A percentile compares a stretch with the other conserved stretches of the same genome.
Evolutionary conservation across 2,113 vertebrate genomes (phyloP).

Genomic region (Brachypteracias leptosomus): DNA sequence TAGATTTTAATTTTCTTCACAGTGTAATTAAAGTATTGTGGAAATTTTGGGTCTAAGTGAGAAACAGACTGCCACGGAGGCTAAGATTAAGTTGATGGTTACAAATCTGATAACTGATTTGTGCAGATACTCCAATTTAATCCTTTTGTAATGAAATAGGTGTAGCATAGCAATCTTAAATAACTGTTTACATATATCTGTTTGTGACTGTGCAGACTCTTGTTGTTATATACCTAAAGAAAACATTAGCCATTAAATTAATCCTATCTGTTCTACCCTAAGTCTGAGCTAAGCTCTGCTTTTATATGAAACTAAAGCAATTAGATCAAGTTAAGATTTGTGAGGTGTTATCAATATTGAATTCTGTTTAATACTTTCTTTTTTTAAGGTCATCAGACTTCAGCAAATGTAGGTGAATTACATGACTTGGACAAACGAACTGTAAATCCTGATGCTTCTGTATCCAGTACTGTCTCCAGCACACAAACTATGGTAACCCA

Average conservation of each 20-base stretch:
- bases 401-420: constrained; percentile 75
- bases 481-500: constrained; percentile 77
- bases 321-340: background rate
- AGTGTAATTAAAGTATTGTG: background rate
- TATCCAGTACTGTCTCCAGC: constrained; percentile 72
- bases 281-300: background rate
- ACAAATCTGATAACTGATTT: background rate
- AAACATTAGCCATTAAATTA: background rate
- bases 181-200: background rate
- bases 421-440: constrained; percentile 76
- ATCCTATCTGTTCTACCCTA: background rate
- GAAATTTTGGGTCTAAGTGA: background rate
- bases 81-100: background rate
- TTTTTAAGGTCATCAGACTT: constrained; percentile 72
- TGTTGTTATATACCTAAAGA: background rate
- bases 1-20: background rate
- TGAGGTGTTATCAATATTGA: background rate
- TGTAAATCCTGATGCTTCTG: constrained; percentile 72
- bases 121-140: background rate
- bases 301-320: background rate
- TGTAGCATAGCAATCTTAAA: background rate
- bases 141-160: background rate
- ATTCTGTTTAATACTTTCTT: constrained; percentile 9
- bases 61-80: background rate
- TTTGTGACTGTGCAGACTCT: background rate